phyloP scores from a whole-genome alignment of 2,113 vertebrate genomes.

The Drymodes brunneopygia region DNA sequence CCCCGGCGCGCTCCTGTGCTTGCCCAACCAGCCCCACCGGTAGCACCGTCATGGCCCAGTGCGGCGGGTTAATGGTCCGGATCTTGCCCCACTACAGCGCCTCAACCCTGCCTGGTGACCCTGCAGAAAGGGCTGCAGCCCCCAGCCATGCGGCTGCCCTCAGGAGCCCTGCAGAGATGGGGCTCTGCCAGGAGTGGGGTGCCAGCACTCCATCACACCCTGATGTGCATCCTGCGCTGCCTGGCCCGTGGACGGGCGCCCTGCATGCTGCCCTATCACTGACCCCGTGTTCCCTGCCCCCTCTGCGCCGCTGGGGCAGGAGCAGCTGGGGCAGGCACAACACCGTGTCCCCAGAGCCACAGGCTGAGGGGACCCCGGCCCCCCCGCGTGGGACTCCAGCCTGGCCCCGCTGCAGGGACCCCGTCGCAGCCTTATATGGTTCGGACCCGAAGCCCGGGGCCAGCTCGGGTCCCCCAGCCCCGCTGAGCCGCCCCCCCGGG shows the following conservation, averaged over 20 bases:
- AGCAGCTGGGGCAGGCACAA: too few species aligned
- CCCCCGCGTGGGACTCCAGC: not conserved
- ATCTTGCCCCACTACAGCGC: not conserved
- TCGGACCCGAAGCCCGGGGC: not conserved
- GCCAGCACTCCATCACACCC: fast-evolving
- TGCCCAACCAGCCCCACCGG: not conserved
- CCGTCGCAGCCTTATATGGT: constrained; percentile 12
- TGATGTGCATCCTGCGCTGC: not conserved
- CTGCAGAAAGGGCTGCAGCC: not conserved
- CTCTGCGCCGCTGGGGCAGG: not conserved
- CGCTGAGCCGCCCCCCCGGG: not conserved
- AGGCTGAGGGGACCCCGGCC: not conserved
- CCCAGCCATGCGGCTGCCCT: not conserved
- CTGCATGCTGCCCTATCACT: fast-evolving
- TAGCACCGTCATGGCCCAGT: not conserved
- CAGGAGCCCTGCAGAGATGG: fast-evolving
- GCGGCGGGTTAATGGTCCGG: not conserved
- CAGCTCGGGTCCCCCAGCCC: not conserved
- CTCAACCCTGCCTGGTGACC: not conserved
- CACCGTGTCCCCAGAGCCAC: not conserved
- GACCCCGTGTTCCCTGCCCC: not conserved
- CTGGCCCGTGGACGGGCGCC: fast-evolving
- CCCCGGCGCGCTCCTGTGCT: not conserved
- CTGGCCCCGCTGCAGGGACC: not conserved
- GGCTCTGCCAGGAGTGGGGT: not conserved